Conservation (phyloP, 2,888 invertebrate species). For the Piscicola geometra region DNA sequence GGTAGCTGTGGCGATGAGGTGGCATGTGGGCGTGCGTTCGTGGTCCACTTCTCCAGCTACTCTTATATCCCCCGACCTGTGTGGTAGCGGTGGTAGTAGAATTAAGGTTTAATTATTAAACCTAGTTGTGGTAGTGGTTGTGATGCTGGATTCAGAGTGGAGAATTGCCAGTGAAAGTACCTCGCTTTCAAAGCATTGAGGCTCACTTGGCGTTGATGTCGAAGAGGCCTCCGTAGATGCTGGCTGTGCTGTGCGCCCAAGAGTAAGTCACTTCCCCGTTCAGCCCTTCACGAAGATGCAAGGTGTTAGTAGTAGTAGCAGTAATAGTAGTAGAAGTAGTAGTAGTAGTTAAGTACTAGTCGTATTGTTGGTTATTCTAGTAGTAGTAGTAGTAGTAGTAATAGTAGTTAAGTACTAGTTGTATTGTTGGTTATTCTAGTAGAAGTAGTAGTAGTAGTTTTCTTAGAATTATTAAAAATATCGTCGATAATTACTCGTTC, state of each 20-base stretch:
- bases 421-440: no score
- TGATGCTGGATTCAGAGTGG: no score
- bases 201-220: slow-evolving; percentile 28
- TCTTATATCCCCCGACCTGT: slow-evolving; percentile 38
- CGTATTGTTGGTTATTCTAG: no score
- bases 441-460: no score
- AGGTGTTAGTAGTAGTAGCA: no score
- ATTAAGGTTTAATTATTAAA: not conserved
- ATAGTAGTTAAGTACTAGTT: no score
- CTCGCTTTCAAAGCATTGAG: not conserved
- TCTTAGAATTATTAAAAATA: no score
- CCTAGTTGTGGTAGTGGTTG: not conserved
- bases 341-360: no score
- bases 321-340: no score
- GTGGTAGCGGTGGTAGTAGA: not conserved
- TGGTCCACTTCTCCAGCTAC: slow-evolving; percentile 38
- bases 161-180: no score
- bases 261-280: slow-evolving; percentile 39
- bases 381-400: no score
- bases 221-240: slow-evolving; percentile 36
- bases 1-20: slow-evolving; percentile 38
- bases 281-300: slow-evolving; percentile 22
- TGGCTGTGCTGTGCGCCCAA: slow-evolving; percentile 35
- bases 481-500: no score
- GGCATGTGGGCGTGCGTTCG: slow-evolving; percentile 35